phyloP scores from a whole-genome alignment of 2,113 vertebrate genomes.

The Phainopepla nitens region DNA sequence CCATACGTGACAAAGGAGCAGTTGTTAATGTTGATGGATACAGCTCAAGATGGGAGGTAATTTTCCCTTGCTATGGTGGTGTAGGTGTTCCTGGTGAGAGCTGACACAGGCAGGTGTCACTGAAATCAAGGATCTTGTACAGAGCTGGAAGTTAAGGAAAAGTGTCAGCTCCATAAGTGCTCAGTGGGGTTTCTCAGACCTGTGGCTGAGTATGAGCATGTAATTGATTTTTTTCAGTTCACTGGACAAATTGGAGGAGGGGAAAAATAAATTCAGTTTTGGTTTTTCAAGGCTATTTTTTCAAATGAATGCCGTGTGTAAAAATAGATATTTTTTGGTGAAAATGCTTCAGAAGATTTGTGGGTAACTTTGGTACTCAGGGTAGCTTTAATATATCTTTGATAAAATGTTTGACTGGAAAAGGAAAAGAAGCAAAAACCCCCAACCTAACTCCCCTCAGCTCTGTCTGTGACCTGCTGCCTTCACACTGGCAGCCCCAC shows the following conservation, averaged over 20 bases:
- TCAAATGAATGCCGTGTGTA: neutral
- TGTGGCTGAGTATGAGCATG: neutral
- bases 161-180: neutral
- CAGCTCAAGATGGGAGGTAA: neutral
- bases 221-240: neutral
- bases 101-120: constrained; percentile 7
- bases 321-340: neutral
- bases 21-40: neutral
- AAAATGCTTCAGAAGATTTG: neutral
- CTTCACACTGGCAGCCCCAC: neutral
- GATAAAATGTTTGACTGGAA: neutral
- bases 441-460: rapidly evolving
- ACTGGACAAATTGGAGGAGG: neutral
- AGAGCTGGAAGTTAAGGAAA: neutral
- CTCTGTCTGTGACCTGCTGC: neutral
- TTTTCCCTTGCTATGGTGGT: neutral
- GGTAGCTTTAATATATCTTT: neutral
- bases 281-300: neutral
- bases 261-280: neutral
- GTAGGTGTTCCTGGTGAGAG: neutral
- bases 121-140: neutral
- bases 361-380: neutral
- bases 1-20: neutral
- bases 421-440: neutral
- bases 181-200: neutral